Evolutionary conservation across 2,113 vertebrate genomes (phyloP), one percentile per base, ranked within the genome.

Genomic region (Leucoraja erinaceus): DNA sequence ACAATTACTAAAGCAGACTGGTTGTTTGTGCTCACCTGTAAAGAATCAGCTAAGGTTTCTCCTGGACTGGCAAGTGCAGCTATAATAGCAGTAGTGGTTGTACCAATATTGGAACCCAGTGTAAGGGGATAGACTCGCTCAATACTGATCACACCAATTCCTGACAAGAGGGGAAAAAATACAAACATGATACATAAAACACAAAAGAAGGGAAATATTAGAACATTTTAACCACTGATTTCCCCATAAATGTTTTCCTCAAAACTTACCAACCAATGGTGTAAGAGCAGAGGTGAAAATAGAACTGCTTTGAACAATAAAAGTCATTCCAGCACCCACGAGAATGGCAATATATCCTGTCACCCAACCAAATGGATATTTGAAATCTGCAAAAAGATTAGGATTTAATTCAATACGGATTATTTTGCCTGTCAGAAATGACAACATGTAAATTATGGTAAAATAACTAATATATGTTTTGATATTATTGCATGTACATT

Each of bases 241-340:
- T 74, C 18, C 63, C 93, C 10, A 75, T 38, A 72, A 78, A 83
- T 10, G 11, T 11, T 70, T 59, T 88, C 20, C 31, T 28, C 20
- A 79, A 81, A 90, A 95, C 98, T 97, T 94, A 99, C 98, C 99
- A 6, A 99, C 98, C 33, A 99, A 97, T 0, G 98, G 99, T 4
- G 98, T 99, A 93, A 99, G 97, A 63, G 99, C 98, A 0, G 99
- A 99, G 0, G 98, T 99, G 96, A 99, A 99, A 93, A 99, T 98
- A 0, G 99, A 99, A 94, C 98, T 99, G 94, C 99, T 99, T 95
- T 99, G 98, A 0, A 99, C 98, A 0, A 99, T 95, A 3, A 99
- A 99, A 72, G 99, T 99, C 98, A 99, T 98, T 54, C 98, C 98
- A 0, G 99, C 98, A 56, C 99, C 99, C 12, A 99, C 98, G 0